phyloP scores from a whole-genome alignment of 2,888 invertebrate genomes.

The Melinaea menophilus region DNA sequence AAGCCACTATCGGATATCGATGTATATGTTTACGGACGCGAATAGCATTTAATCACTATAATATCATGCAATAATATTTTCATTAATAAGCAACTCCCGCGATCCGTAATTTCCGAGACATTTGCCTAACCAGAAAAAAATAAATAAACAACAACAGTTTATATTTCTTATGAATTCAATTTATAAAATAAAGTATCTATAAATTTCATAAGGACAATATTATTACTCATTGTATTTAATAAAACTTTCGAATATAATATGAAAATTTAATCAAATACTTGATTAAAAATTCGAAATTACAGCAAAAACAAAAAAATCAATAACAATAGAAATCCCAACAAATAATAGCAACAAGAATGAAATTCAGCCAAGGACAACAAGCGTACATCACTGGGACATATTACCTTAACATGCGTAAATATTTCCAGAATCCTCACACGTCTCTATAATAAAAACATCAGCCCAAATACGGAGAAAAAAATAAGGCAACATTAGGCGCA shows the following conservation, averaged over 20 bases:
- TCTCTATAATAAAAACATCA: slow-evolving; percentile 75
- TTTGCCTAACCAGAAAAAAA: background rate
- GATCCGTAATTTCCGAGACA: background rate
- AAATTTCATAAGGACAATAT: no score
- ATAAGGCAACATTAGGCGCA: slow-evolving; percentile 56
- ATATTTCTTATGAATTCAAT: background rate
- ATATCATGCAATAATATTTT: slow-evolving; percentile 22
- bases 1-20: slow-evolving; percentile 23
- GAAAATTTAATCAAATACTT: background rate
- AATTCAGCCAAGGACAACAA: slow-evolving; percentile 52
- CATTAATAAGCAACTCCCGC: slow-evolving; percentile 17
- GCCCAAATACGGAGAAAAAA: slow-evolving; percentile 49
- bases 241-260: background rate
- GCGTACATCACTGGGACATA: slow-evolving; percentile 50
- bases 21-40: slow-evolving; percentile 21
- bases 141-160: slow-evolving; percentile 16
- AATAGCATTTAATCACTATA: slow-evolving; percentile 11
- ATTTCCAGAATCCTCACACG: slow-evolving; percentile 60
- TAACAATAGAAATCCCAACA: slow-evolving; percentile 37
- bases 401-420: slow-evolving; percentile 61
- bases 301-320: slow-evolving; percentile 37
- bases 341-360: slow-evolving; percentile 42
- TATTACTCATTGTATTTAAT: no score
- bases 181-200: background rate
- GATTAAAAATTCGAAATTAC: no score